These are phyloP conservation scores for Mergus octosetaceus DNA, from an alignment of 2,797 vertebrate genomes.

Conservation along the genomic window DNA sequence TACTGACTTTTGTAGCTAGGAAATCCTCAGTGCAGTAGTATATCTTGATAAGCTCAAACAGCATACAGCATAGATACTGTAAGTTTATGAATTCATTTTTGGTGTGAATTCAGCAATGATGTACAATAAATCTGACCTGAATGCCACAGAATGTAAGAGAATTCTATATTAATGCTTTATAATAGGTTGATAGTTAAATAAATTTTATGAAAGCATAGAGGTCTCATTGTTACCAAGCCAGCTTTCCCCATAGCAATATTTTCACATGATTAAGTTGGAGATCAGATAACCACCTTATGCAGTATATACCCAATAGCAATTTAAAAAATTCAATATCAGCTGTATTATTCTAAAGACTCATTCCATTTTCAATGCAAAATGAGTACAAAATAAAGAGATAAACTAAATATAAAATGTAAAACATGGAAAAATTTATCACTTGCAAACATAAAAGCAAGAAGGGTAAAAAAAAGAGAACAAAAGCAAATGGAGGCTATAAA, in stretches of 20 bases:
- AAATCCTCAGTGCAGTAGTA: slow-evolving; percentile 1
- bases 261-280: slow-evolving; percentile 73
- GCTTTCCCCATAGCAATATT: slow-evolving; percentile 71
- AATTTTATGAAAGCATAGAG: slow-evolving; percentile 69
- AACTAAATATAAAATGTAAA: slow-evolving; percentile 77
- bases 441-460: slow-evolving; percentile 67
- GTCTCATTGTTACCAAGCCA: slow-evolving; percentile 70
- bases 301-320: slow-evolving; percentile 73
- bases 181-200: slow-evolving; percentile 76
- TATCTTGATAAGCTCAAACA: slow-evolving; percentile 48
- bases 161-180: slow-evolving; percentile 71
- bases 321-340: slow-evolving; percentile 73
- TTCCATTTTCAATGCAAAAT: slow-evolving; percentile 72
- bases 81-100: slow-evolving; percentile 5
- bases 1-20: slow-evolving; percentile 7
- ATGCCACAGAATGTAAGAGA: slow-evolving; percentile 61
- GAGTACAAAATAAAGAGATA: slow-evolving; percentile 76
- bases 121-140: slow-evolving; percentile 69
- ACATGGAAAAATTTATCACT: slow-evolving; percentile 73
- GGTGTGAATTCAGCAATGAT: slow-evolving; percentile 40
- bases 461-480: slow-evolving; percentile 61
- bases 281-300: slow-evolving; percentile 74
- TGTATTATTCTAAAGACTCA: slow-evolving; percentile 72
- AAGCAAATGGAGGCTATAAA: slow-evolving; percentile 54
- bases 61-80: neutral